phyloP scores from a whole-genome alignment of 2,888 invertebrate genomes.

The Eurytoma californica region DNA sequence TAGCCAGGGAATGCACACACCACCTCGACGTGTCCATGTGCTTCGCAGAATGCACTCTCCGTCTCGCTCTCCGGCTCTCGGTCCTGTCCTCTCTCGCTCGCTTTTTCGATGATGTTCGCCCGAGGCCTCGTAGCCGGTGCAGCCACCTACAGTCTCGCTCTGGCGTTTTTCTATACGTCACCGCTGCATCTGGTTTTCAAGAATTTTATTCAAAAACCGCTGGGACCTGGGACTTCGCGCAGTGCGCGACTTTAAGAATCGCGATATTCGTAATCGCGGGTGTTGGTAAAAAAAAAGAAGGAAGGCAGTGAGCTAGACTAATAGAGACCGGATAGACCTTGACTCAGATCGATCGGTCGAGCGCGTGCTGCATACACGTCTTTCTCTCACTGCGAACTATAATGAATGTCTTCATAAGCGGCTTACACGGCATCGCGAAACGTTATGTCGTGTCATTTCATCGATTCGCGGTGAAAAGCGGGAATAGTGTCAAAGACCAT shows the following conservation, averaged over 20 bases:
- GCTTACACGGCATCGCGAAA: conserved; percentile 17
- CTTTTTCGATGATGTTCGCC: conserved; percentile 24
- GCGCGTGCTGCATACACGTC: neutral
- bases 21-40: conserved; percentile 38
- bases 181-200: neutral
- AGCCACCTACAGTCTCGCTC: conserved; percentile 45
- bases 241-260: no score
- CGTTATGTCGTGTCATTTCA: conserved; percentile 28
- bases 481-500: conserved; percentile 29
- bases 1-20: conserved; percentile 62
- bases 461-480: conserved; percentile 10
- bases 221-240: no score
- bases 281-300: neutral
- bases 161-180: conserved; percentile 6
- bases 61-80: conserved; percentile 54
- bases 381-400: neutral
- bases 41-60: conserved; percentile 51
- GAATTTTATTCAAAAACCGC: no score
- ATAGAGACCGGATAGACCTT: conserved; percentile 36
- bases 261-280: no score
- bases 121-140: conserved; percentile 28
- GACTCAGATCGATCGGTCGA: conserved; percentile 42
- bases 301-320: neutral
- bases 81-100: conserved; percentile 12
- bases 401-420: conserved; percentile 46